Evolutionary conservation across 2,797 vertebrate species (phyloP).

Genomic region (Arvicola amphibius): DNA sequence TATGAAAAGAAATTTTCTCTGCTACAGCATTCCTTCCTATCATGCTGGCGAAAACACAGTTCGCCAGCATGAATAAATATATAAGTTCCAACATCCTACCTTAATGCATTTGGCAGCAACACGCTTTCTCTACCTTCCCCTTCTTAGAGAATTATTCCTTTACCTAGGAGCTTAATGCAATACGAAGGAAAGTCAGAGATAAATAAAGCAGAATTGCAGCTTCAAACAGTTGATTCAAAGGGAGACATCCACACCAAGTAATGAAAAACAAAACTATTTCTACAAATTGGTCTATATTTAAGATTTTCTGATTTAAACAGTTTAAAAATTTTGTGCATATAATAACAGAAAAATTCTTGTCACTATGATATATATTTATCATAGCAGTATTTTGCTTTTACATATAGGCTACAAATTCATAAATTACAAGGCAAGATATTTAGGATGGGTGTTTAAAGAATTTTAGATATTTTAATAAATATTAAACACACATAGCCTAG

Average conservation of each 20-base stretch:
- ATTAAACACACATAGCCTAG: neutral
- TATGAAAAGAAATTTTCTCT: constrained; percentile 57
- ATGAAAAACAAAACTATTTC: neutral
- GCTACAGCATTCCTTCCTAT: neutral
- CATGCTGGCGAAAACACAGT: constrained; percentile 34
- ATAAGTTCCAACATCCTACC: neutral
- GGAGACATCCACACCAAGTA: neutral
- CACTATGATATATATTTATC: neutral
- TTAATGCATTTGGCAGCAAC: constrained; percentile 22
- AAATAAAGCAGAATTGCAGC: neutral
- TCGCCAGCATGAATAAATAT: constrained; percentile 39
- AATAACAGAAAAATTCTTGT: neutral
- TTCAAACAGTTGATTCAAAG: neutral
- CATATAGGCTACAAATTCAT: neutral
- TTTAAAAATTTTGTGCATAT: neutral
- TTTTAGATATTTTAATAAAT: neutral
- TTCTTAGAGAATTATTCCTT: neutral
- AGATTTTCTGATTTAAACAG: neutral
- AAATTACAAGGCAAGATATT: neutral
- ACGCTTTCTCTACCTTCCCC: neutral
- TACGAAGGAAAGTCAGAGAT: neutral
- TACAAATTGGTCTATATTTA: neutral
- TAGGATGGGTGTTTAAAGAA: neutral
- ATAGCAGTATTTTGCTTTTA: neutral
- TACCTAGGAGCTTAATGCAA: neutral